Evolutionary conservation across 2,113 vertebrate genomes (phyloP).

Genomic region (Tympanuchus pallidicinctus): DNA sequence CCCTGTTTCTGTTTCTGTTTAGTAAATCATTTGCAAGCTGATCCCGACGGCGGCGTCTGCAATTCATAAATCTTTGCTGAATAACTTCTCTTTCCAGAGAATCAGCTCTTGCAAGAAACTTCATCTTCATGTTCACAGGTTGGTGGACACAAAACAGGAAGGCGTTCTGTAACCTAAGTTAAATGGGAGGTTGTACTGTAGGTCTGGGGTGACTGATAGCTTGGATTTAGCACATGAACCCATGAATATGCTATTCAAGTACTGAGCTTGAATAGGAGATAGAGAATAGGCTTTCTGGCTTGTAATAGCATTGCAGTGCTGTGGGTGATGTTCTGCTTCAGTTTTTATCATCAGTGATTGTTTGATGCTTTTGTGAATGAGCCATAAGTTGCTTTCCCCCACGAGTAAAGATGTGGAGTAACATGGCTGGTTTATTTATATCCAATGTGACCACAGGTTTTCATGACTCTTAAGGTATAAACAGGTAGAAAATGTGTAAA

Average conservation of each 20-base stretch:
- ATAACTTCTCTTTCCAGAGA: not conserved
- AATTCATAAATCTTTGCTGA: conserved; percentile 20
- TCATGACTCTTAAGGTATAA: not conserved
- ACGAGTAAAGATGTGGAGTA: not conserved
- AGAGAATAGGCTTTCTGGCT: not conserved
- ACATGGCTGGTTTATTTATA: not conserved
- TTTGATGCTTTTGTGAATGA: not conserved
- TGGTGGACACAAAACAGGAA: not conserved
- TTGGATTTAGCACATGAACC: fast-evolving
- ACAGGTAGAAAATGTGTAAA: not conserved
- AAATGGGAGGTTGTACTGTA: not conserved
- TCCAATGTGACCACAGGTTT: not conserved
- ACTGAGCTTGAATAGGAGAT: no score
- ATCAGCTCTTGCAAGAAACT: not conserved
- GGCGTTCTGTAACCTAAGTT: not conserved
- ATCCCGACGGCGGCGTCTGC: not conserved
- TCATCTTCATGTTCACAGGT: not conserved
- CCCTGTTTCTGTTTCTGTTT: conserved; percentile 10
- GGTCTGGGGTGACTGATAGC: not conserved
- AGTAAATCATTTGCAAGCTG: conserved; percentile 45
- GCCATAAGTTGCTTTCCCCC: not conserved
- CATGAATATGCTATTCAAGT: fast-evolving
- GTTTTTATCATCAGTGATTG: not conserved
- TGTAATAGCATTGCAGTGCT: not conserved
- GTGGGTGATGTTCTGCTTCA: not conserved